Evolutionary conservation across 2,888 invertebrate species (phyloP).

Genomic region (Lysandra bellargus): DNA sequence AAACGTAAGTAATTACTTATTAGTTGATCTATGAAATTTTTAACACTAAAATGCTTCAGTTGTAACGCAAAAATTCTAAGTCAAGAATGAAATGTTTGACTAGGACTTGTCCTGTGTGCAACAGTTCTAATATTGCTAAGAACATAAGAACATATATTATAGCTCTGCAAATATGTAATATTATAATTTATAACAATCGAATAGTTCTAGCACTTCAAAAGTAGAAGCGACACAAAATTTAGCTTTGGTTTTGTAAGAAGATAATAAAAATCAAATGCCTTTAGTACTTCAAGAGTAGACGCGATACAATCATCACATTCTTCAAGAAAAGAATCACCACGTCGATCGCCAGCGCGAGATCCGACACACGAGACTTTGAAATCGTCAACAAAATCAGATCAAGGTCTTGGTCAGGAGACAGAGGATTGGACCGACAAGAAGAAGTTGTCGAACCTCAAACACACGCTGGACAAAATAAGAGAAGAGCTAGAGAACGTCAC

Average conservation of each 20-base stretch:
- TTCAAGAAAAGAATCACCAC: neutral
- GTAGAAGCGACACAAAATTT: neutral
- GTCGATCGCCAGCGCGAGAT: neutral
- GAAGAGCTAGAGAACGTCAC: neutral
- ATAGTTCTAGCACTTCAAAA: neutral
- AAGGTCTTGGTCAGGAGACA: neutral
- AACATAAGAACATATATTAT: too few relatives aligned
- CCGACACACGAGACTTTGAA: neutral
- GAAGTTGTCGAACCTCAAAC: neutral
- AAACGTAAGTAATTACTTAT: slow-evolving; percentile 32
- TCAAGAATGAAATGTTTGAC: too few relatives aligned
- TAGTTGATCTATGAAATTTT: too few relatives aligned
- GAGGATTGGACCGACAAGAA: slow-evolving; percentile 9
- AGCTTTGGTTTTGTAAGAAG: too few relatives aligned
- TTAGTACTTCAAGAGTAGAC: neutral
- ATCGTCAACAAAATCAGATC: neutral
- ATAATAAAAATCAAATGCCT: neutral
- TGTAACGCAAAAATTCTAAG: too few relatives aligned
- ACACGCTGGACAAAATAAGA: neutral
- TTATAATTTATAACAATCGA: neutral
- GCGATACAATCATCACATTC: neutral
- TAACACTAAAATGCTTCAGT: too few relatives aligned
- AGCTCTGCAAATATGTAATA: too few relatives aligned
- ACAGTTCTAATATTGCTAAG: too few relatives aligned
- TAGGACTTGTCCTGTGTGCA: too few relatives aligned